Percentiles rank a stretch among this genome's conserved stretches.
These are phyloP conservation scores for Xylocopa sonorina DNA, from an alignment of 1,140 invertebrate genomes.

Conservation along the genomic window DNA sequence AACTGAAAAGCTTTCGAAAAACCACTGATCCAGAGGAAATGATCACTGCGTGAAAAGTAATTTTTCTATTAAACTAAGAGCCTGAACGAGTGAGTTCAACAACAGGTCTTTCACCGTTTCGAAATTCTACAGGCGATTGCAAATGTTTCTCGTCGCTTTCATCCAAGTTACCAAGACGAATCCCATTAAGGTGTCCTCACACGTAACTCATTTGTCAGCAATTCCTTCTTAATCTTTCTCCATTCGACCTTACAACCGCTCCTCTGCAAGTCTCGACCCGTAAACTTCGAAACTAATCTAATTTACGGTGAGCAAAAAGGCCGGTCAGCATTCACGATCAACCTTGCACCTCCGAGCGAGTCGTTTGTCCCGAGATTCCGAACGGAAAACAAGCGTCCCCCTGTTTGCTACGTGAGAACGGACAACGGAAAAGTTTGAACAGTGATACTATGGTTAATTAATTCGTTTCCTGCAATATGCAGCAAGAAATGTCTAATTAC, in stretches of 20 bases:
- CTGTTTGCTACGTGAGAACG: conserved; percentile 27
- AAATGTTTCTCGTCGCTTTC: not conserved
- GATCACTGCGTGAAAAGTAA: no score
- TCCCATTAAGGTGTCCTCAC: conserved; percentile 40
- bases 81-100: no score
- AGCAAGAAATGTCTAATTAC: not conserved
- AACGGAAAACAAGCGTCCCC: conserved; percentile 31
- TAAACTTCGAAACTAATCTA: conserved; percentile 60
- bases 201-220: conserved; percentile 55
- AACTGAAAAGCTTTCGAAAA: no score
- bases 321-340: conserved; percentile 47
- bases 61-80: no score
- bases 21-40: no score
- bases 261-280: conserved; percentile 10
- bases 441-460: conserved; percentile 35
- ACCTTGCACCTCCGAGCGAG: conserved; percentile 45
- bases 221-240: conserved; percentile 54
- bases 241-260: conserved; percentile 46
- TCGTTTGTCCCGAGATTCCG: conserved; percentile 34
- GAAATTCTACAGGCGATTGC: not conserved
- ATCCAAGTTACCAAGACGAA: conserved; percentile 19
- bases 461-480: conserved; percentile 19
- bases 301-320: conserved; percentile 51
- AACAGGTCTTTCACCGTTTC: not conserved
- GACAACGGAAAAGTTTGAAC: conserved; percentile 7